Evolutionary conservation across 2,113 vertebrate species (phyloP), one percentile per base, ranked within the genome.

Genomic region (Cepphus grylle): DNA sequence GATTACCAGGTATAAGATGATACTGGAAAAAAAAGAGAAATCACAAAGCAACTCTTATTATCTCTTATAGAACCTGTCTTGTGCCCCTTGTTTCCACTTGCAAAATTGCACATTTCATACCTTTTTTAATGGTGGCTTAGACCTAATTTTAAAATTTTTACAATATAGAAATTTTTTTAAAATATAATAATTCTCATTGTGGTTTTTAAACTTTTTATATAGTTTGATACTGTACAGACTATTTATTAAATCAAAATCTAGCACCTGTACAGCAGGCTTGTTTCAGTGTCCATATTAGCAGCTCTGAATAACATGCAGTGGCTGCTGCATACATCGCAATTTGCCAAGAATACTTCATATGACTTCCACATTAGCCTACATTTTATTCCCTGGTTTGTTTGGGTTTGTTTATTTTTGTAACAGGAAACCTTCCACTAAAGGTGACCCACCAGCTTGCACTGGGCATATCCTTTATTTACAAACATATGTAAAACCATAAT

Each of bases 191-290:
- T 65, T 96, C 81, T 96, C 94, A 93, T 96, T 95, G 97, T 85
- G 91, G 79, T 98, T 98, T 98, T 97, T 97, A 97, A 96, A 88
- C 76, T 98, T 98, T 97, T 97, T 96, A 88, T 98, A 96, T 95
- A 73, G 88, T 97, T 98, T 97, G 93, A 98, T 97, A 96, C 90
- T 97, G 94, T 97, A 96, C 62, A 96, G 94, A 96, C 66, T 96
- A 40, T 92, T 95, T 97, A 86, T 86, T 94, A 96, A 88, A 90
- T 93, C 62, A 61, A 91, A 71, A 82, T 84, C 40, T 81, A 80
- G 91, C 66, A 85, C 86, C 84, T 95, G 72, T 86, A 84, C 38
- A 88, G 71, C 67, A 88, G 78, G 66, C 78, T 97, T 90, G 73
- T 92, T 92, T 92, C 83, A 80, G 19, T 78, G 67, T 97, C 95